Percentiles rank a stretch among this genome's conserved stretches.
Evolutionary conservation across 2,888 invertebrate species (phyloP).

Genomic region (Drosophila flavopinicola): DNA sequence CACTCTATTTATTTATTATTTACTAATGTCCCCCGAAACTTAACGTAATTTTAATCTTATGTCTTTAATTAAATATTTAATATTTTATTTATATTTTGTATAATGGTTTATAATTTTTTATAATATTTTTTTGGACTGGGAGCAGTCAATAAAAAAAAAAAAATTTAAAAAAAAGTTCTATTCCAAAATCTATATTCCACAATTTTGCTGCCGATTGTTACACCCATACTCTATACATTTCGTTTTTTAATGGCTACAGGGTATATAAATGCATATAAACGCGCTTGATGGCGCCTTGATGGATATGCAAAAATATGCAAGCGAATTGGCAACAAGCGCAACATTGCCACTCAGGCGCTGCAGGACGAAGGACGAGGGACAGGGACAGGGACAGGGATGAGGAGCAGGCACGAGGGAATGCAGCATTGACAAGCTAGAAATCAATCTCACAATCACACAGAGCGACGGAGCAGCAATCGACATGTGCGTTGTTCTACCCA

Average conservation of each 20-base stretch:
- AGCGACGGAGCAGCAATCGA: conserved; percentile 61
- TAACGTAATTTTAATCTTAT: no score
- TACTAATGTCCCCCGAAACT: no score
- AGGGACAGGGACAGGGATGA: neutral
- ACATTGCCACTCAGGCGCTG: conserved; percentile 1
- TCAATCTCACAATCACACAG: conserved; percentile 56
- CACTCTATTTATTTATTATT: no score
- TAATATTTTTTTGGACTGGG: no score
- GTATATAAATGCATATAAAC: conserved; percentile 13
- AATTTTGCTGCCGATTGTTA: neutral
- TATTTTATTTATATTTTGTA: no score
- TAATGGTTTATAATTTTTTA: no score
- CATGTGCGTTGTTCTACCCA: conserved; percentile 50
- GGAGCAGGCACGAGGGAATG: neutral
- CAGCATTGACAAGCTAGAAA: conserved; percentile 44
- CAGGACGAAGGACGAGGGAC: conserved; percentile 2
- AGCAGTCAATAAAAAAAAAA: no score
- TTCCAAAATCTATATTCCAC: no score
- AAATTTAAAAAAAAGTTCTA: no score
- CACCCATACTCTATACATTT: neutral
- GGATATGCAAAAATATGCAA: conserved; percentile 51
- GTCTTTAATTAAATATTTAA: no score
- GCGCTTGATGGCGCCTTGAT: conserved; percentile 15
- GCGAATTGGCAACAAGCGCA: conserved; percentile 21
- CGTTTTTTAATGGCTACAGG: neutral